Evolutionary conservation across 2,888 invertebrate genomes (phyloP).

Genomic region (Watsonalla binaria): DNA sequence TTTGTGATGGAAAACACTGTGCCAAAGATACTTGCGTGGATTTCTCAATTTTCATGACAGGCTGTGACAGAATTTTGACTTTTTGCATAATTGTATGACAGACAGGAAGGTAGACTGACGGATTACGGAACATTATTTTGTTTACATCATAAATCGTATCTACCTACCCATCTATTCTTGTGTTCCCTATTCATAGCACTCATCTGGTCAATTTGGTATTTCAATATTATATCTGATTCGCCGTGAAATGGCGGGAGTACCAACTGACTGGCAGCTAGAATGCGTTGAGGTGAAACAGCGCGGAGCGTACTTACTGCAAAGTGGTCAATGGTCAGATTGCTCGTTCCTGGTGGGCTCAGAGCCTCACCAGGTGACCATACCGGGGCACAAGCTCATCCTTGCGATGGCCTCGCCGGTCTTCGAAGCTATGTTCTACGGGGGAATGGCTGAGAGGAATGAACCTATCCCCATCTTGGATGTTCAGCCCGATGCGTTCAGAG

Average conservation of each 20-base stretch:
- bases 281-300: conserved; percentile 85
- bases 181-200: no score
- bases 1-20: no score
- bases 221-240: no score
- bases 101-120: no score
- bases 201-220: no score
- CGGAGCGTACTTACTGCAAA: conserved; percentile 85
- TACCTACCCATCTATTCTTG: no score
- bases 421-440: conserved; percentile 92
- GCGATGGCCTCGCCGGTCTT: conserved; percentile 94
- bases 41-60: no score
- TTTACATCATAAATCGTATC: no score
- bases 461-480: conserved; percentile 90
- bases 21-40: no score
- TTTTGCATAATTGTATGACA: no score
- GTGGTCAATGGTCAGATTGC: conserved; percentile 91
- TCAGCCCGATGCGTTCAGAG: conserved; percentile 91
- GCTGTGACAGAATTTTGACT: no score
- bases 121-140: no score
- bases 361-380: conserved; percentile 84
- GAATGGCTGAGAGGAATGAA: conserved; percentile 87
- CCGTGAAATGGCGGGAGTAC: conserved; percentile 67
- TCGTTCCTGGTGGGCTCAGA: conserved; percentile 89
- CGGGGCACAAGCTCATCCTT: conserved; percentile 88
- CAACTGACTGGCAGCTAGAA: conserved; percentile 87